phyloP scores from a whole-genome alignment of 2,113 vertebrate genomes.

The Sminthopsis crassicaudata region DNA sequence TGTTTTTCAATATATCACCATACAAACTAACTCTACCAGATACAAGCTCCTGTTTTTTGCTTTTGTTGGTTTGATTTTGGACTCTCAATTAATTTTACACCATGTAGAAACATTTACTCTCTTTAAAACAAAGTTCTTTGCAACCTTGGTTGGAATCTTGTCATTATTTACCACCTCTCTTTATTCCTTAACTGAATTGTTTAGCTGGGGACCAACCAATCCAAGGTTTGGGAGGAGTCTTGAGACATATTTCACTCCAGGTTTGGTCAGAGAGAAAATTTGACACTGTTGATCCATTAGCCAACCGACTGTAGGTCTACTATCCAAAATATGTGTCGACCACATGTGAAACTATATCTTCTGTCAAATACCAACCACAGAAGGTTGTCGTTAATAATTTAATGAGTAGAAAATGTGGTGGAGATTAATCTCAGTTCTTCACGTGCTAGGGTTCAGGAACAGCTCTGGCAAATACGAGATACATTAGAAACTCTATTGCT shows the following conservation, averaged over 20 bases:
- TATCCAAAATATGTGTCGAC: constrained; percentile 41
- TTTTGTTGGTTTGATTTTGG: neutral
- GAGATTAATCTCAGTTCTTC: constrained; percentile 35
- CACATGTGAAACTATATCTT: constrained; percentile 30
- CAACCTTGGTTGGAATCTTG: neutral
- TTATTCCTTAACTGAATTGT: neutral
- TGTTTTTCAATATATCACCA: neutral
- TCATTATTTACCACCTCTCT: neutral
- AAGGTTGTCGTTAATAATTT: constrained; percentile 38
- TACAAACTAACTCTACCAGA: neutral
- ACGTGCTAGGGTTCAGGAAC: neutral
- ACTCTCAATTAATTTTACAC: neutral
- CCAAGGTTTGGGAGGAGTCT: neutral
- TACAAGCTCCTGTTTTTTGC: neutral
- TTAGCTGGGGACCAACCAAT: neutral
- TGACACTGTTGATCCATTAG: neutral
- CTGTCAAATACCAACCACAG: constrained; percentile 34
- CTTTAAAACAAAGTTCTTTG: neutral
- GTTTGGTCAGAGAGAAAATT: neutral
- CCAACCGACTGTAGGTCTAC: neutral
- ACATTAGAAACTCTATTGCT: neutral
- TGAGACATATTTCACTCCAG: neutral
- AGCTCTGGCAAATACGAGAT: neutral
- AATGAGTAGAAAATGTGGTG: constrained; percentile 8
- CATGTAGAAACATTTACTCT: neutral